Conservation (phyloP, 2,888 invertebrate genomes). For the Rhagonycha fulva region DNA sequence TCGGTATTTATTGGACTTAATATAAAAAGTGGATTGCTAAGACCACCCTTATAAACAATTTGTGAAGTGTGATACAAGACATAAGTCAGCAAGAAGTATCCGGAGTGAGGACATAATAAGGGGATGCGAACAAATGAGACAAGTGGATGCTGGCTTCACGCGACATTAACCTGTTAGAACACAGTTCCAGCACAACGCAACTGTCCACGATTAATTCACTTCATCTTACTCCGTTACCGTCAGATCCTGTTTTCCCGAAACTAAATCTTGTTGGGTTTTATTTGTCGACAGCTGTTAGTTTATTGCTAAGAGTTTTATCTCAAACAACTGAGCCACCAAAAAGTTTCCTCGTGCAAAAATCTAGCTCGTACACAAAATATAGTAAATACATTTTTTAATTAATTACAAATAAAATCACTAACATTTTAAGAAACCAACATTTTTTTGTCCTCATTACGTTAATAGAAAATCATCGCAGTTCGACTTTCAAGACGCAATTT, state of each 20-base stretch:
- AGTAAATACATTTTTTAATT: too few species aligned
- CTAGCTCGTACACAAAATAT: neutral
- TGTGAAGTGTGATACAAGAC: constrained; percentile 2
- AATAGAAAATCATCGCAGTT: constrained; percentile 23
- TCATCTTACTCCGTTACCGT: constrained; percentile 37
- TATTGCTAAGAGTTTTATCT: constrained; percentile 14
- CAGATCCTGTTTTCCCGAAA: constrained; percentile 42
- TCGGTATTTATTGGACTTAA: neutral
- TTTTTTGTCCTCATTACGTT: constrained; percentile 18
- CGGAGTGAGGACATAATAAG: constrained; percentile 27
- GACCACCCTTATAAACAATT: neutral
- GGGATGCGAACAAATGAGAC: constrained; percentile 49
- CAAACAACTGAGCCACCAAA: constrained; percentile 5
- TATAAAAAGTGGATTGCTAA: neutral
- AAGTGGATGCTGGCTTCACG: constrained; percentile 51
- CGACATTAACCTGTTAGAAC: constrained; percentile 55
- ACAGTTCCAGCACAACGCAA: constrained; percentile 42
- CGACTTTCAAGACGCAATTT: constrained; percentile 37
- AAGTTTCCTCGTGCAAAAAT: neutral
- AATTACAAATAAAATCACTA: neutral
- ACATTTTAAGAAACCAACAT: neutral
- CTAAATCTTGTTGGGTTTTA: constrained; percentile 40
- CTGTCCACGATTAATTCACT: constrained; percentile 50
- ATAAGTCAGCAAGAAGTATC: constrained; percentile 17
- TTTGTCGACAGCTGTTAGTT: constrained; percentile 24